phyloP scores from a whole-genome alignment of 1,140 invertebrate genomes.

The Calliphora vicina region DNA sequence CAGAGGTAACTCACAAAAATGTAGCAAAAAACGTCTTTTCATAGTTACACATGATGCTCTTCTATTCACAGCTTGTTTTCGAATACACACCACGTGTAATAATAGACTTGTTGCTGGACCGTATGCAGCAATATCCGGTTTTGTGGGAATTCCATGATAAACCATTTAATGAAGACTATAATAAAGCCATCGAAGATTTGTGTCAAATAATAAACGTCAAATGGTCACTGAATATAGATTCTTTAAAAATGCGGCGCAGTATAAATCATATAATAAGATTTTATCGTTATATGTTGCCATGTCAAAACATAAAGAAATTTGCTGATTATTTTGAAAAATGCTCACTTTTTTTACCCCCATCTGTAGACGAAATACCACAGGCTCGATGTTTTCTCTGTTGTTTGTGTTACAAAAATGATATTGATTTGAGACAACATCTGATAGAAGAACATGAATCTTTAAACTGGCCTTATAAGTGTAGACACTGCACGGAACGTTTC shows the following conservation, averaged over 20 bases:
- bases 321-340: not conserved
- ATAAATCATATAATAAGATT: not conserved
- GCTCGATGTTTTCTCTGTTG: not conserved
- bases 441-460: not conserved
- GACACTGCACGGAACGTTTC: not conserved
- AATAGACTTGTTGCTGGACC: not conserved
- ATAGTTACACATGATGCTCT: no score
- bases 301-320: not conserved
- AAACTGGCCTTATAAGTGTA: not conserved
- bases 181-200: not conserved
- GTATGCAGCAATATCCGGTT: not conserved
- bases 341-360: not conserved
- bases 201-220: not conserved
- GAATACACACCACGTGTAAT: not conserved
- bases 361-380: not conserved
- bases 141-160: not conserved
- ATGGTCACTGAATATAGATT: not conserved
- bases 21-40: no score
- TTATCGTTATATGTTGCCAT: not conserved
- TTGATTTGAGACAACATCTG: not conserved
- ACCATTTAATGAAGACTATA: not conserved
- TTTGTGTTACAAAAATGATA: not conserved
- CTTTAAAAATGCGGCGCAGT: not conserved
- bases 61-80: not conserved
- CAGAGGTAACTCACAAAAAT: not conserved